These are phyloP conservation scores for Ectropis grisescens DNA, from an alignment of 1,140 invertebrate species.

Conservation along the genomic window DNA sequence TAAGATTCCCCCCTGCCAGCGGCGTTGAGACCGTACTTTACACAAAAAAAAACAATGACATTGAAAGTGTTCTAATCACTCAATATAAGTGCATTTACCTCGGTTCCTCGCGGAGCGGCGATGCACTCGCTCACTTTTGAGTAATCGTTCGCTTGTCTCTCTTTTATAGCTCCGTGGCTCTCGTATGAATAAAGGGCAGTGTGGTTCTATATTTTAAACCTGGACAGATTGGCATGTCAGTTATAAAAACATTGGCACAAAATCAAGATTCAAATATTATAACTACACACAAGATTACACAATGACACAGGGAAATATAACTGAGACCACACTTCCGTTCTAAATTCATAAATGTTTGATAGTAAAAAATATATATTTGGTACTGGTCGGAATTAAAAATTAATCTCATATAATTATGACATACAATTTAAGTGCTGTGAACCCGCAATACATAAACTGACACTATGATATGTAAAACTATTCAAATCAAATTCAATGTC, in stretches of 20 bases:
- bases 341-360: no score
- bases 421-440: constrained; percentile 4
- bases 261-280: constrained; percentile 6
- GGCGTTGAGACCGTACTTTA: no score
- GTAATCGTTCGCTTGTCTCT: constrained; percentile 25
- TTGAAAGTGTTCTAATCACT: constrained; percentile 33
- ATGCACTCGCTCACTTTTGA: constrained; percentile 26
- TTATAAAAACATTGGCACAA: constrained; percentile 39
- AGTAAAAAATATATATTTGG: constrained; percentile 13
- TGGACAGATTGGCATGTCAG: constrained; percentile 58
- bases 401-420: constrained; percentile 22
- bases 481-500: no score
- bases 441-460: constrained; percentile 48
- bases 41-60: no score
- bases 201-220: constrained; percentile 56
- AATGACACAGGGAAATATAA: constrained; percentile 9
- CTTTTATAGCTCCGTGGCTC: constrained; percentile 45
- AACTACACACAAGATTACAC: no score
- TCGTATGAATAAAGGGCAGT: constrained; percentile 56
- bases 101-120: constrained; percentile 40
- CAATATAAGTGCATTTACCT: constrained; percentile 56
- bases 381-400: constrained; percentile 10
- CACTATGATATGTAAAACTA: neutral
- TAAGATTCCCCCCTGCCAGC: no score
- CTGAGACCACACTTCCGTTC: constrained; percentile 55